Conservation (phyloP, 2,888 invertebrate species). For the Prionchulus punctatus region DNA sequence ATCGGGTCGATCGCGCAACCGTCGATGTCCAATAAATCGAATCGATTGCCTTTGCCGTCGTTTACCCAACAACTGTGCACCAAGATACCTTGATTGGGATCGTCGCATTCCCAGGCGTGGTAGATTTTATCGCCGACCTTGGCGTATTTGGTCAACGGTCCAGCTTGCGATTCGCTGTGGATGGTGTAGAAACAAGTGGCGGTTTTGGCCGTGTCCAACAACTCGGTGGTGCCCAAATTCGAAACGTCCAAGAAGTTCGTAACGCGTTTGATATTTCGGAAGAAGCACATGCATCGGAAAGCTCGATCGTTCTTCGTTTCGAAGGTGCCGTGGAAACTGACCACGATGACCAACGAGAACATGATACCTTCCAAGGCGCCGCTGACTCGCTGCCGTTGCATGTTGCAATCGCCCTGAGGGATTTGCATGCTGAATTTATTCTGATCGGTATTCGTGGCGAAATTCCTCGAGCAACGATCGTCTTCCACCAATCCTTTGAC, state of each 20-base stretch:
- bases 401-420: slow-evolving; percentile 26
- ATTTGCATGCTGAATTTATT: slow-evolving; percentile 21
- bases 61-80: slow-evolving; percentile 27
- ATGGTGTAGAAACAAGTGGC: slow-evolving; percentile 23
- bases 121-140: slow-evolving; percentile 25
- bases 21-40: slow-evolving; percentile 25
- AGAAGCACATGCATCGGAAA: slow-evolving; percentile 27
- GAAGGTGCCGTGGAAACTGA: slow-evolving; percentile 26
- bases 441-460: slow-evolving; percentile 24
- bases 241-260: slow-evolving; percentile 23
- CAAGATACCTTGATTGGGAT: slow-evolving; percentile 19
- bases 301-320: slow-evolving; percentile 15
- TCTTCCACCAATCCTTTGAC: slow-evolving; percentile 24
- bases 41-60: slow-evolving; percentile 22
- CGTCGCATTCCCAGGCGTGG: slow-evolving; percentile 27
- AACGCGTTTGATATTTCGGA: slow-evolving; percentile 23
- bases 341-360: slow-evolving; percentile 25
- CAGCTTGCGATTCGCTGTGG: slow-evolving; percentile 13
- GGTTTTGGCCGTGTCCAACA: slow-evolving; percentile 22
- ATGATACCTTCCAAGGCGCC: slow-evolving; percentile 25
- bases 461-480: slow-evolving; percentile 21
- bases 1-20: slow-evolving; percentile 27
- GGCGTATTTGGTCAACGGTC: slow-evolving; percentile 15
- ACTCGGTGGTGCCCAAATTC: slow-evolving; percentile 18
- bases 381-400: slow-evolving; percentile 22